A percentile compares a stretch with the other conserved stretches of the same genome.
Evolutionary conservation across 30 jellyfish, hydroid and myxozoan genomes (phyloP).

Genomic region (Pseudorhiza aurosa): DNA sequence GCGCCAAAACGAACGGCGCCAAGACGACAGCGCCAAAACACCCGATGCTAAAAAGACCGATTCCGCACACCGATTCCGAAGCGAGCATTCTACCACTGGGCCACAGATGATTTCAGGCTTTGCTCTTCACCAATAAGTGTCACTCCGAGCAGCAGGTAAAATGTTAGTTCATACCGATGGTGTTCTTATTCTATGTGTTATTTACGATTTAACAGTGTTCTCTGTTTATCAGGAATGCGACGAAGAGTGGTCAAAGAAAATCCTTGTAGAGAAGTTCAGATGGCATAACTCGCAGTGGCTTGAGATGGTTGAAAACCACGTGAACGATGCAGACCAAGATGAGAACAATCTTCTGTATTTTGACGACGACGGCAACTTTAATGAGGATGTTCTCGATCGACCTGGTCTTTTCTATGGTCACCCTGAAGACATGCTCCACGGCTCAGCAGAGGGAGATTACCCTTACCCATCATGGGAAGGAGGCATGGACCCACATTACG

Average conservation of each 20-base stretch:
- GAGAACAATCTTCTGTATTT: slow-evolving; percentile 41
- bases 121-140: too few species aligned
- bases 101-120: too few species aligned
- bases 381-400: slow-evolving; percentile 85
- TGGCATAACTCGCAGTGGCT: slow-evolving; percentile 99
- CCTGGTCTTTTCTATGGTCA: slow-evolving; percentile 91
- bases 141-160: too few species aligned
- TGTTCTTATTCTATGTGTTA: too few species aligned
- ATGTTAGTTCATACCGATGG: too few species aligned
- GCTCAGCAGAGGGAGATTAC: slow-evolving; percentile 57
- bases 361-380: slow-evolving; percentile 66
- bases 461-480: slow-evolving; percentile 74
- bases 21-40: too few species aligned
- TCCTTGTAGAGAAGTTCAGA: slow-evolving; percentile 88
- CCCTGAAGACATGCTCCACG: slow-evolving; percentile 83
- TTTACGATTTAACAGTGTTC: not conserved
- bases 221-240: slow-evolving; percentile 90
- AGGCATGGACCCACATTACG: slow-evolving; percentile 58
- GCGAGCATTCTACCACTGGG: too few species aligned
- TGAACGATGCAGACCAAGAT: slow-evolving; percentile 56
- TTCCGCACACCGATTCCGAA: too few species aligned
- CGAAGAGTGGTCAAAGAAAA: slow-evolving; percentile 92
- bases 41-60: too few species aligned
- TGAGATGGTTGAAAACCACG: slow-evolving; percentile 92
- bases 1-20: too few species aligned